Evolutionary conservation across 2,113 vertebrate genomes (phyloP).

Genomic region (Paramormyrops kingsleyae): DNA sequence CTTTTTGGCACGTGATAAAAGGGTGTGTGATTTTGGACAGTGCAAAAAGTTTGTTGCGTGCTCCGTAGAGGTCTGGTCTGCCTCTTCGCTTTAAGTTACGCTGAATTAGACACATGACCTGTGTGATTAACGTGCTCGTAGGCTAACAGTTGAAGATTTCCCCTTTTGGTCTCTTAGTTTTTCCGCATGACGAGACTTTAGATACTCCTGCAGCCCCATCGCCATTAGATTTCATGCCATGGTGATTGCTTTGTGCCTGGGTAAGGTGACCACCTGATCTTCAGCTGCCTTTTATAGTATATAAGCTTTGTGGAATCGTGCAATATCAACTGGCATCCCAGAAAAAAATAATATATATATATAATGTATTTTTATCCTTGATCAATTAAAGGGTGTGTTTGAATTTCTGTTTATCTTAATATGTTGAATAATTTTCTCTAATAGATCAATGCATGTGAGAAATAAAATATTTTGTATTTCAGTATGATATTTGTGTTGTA

Average conservation of each 20-base stretch:
- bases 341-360: neutral
- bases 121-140: neutral
- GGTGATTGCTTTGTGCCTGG: neutral
- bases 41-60: neutral
- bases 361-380: constrained; percentile 1
- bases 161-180: neutral
- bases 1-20: neutral
- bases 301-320: neutral
- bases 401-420: neutral
- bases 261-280: neutral
- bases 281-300: neutral
- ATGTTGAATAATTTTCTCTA: neutral
- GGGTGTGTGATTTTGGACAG: neutral
- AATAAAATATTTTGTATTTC: constrained; percentile 23
- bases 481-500: constrained; percentile 31
- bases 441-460: constrained; percentile 35
- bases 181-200: neutral
- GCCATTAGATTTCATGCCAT: neutral
- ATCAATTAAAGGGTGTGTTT: neutral
- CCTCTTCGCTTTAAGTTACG: neutral
- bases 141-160: neutral
- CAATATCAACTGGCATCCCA: constrained; percentile 9
- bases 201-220: neutral
- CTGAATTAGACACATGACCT: neutral
- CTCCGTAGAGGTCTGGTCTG: neutral